phyloP scores from a whole-genome alignment of 2,888 invertebrate genomes.

The Scaptomyza reducta region DNA sequence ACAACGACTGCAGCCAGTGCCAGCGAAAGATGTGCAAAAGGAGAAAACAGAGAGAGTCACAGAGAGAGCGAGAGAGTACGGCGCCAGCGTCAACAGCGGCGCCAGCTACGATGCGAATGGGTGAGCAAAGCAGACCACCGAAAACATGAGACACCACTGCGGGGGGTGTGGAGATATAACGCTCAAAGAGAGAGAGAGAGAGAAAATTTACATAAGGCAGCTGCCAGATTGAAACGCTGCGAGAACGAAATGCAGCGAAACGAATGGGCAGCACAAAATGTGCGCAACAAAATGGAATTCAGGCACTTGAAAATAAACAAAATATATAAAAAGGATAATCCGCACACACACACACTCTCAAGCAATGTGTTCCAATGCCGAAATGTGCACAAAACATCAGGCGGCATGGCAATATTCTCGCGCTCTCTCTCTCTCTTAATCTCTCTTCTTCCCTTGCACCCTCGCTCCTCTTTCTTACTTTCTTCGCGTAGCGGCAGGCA shows the following conservation, averaged over 20 bases:
- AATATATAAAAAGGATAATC: slow-evolving; percentile 78
- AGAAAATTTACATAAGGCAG: slow-evolving; percentile 57
- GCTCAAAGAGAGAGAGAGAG: slow-evolving; percentile 13
- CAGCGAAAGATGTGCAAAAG: slow-evolving; percentile 44
- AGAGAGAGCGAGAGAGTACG: slow-evolving; percentile 25
- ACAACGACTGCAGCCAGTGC: slow-evolving; percentile 72
- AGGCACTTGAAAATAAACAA: slow-evolving; percentile 71
- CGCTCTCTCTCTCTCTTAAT: slow-evolving; percentile 12
- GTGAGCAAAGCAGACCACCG: slow-evolving; percentile 51
- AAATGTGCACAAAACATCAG: slow-evolving; percentile 64
- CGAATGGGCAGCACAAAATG: slow-evolving; percentile 72
- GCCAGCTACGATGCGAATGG: slow-evolving; percentile 60
- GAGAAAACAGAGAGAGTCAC: slow-evolving; percentile 5
- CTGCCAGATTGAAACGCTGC: slow-evolving; percentile 65
- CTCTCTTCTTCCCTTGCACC: too few relatives aligned
- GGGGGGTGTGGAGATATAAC: slow-evolving; percentile 37
- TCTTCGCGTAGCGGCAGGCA: slow-evolving; percentile 23
- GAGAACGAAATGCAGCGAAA: slow-evolving; percentile 79
- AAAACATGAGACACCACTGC: slow-evolving; percentile 33
- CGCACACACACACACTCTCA: slow-evolving; percentile 27
- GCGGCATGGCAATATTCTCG: slow-evolving; percentile 54
- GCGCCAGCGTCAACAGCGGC: slow-evolving; percentile 49
- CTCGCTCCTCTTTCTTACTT: too few relatives aligned
- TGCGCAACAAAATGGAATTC: slow-evolving; percentile 66
- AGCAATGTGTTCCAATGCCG: slow-evolving; percentile 45